Percentiles rank a stretch among this genome's conserved stretches.
Conservation (phyloP, 2,888 invertebrate species). For the Pristionchus entomophagus region DNA sequence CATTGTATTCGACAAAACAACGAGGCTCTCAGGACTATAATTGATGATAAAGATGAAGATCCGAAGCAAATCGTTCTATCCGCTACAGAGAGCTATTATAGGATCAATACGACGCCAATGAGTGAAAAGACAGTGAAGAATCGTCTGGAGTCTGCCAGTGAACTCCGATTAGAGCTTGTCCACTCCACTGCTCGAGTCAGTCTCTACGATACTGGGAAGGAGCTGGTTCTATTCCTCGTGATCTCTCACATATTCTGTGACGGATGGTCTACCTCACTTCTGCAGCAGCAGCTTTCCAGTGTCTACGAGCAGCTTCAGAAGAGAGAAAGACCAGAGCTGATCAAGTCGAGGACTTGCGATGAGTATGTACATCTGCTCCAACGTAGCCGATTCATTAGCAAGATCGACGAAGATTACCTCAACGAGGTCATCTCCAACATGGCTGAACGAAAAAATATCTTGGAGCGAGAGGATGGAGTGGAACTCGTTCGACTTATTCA, state of each 20-base stretch:
- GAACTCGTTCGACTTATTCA: background rate
- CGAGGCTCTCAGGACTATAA: background rate
- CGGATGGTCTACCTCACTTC: conserved; percentile 54
- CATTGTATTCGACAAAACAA: conserved; percentile 6
- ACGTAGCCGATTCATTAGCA: too few relatives aligned
- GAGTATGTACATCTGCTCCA: background rate
- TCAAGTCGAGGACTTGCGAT: background rate
- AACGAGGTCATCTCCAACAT: background rate
- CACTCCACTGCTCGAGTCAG: background rate
- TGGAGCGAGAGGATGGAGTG: background rate
- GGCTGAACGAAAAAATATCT: background rate
- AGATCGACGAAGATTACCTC: background rate
- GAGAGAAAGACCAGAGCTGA: too few relatives aligned
- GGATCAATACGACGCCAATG: too few relatives aligned
- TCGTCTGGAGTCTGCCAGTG: background rate
- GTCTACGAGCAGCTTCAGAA: background rate
- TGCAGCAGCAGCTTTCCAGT: background rate
- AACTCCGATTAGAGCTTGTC: background rate
- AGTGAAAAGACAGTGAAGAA: background rate
- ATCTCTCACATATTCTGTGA: conserved; percentile 63
- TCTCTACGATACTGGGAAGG: conserved; percentile 7
- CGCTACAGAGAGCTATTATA: conserved; percentile 14
- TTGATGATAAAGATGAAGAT: background rate
- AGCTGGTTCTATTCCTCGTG: conserved; percentile 52
- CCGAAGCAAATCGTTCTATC: background rate